phyloP scores from a whole-genome alignment of 2,888 invertebrate genomes.

The Pandemis cinnamomeana region DNA sequence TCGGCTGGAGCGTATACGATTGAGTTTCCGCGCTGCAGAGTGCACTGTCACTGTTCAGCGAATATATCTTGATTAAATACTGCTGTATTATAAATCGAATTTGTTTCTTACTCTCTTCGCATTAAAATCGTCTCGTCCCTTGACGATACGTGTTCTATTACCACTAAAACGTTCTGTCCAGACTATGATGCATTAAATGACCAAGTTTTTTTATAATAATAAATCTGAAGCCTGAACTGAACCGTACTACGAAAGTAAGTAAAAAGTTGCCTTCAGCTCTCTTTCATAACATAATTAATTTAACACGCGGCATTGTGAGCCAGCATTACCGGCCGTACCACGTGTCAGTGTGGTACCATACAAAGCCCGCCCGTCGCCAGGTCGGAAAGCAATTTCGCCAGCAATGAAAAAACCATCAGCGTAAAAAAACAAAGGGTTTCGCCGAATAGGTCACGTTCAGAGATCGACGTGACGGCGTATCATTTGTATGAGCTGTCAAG shows the following conservation, averaged over 20 bases:
- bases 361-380: background rate
- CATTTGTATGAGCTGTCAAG: conserved; percentile 58
- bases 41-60: conserved; percentile 1
- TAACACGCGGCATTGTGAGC: conserved; percentile 24
- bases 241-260: conserved; percentile 11
- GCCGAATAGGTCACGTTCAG: conserved; percentile 46
- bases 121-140: background rate
- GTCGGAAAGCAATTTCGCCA: conserved; percentile 38
- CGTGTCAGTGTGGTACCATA: conserved; percentile 40
- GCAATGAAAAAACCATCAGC: conserved; percentile 45
- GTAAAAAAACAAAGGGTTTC: conserved; percentile 49
- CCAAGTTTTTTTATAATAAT: background rate
- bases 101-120: background rate
- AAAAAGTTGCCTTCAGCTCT: conserved; percentile 23
- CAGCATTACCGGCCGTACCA: conserved; percentile 38
- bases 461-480: conserved; percentile 51
- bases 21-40: conserved; percentile 17
- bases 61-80: conserved; percentile 10
- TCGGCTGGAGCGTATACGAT: background rate
- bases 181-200: background rate
- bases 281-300: conserved; percentile 26
- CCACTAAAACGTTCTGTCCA: background rate
- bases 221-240: background rate
- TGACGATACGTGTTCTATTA: background rate
- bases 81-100: background rate